A percentile compares a stretch with the other conserved stretches of the same genome.
These are phyloP conservation scores for Arion vulgaris DNA, from an alignment of 1,140 invertebrate species.

Conservation along the genomic window DNA sequence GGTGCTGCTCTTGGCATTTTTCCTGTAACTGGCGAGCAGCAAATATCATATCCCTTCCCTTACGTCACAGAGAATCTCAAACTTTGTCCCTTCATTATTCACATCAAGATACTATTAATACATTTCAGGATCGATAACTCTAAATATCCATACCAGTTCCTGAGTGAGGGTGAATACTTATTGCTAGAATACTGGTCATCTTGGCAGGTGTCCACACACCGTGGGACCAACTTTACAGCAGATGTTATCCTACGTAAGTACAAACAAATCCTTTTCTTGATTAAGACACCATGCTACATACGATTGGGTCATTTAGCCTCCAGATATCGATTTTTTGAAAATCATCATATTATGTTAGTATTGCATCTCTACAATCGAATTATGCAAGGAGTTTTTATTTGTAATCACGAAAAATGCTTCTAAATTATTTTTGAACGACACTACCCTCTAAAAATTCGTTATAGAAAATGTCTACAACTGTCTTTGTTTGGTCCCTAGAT, in stretches of 20 bases:
- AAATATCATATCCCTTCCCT: not conserved
- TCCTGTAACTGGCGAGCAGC: no score
- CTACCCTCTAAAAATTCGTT: no score
- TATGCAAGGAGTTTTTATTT: no score
- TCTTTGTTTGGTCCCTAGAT: no score
- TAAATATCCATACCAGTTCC: not conserved
- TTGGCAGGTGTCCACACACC: not conserved
- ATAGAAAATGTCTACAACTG: no score
- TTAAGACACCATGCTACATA: not conserved
- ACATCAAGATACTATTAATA: not conserved
- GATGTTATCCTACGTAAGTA: slow-evolving; percentile 12
- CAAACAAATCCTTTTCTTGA: not conserved
- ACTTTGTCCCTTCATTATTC: not conserved
- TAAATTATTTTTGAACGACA: no score
- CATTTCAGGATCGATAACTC: not conserved
- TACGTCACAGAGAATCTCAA: not conserved
- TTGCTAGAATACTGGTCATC: slow-evolving; percentile 1
- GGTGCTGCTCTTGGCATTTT: no score
- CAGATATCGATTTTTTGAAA: not conserved
- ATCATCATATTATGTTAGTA: not conserved
- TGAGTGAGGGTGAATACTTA: not conserved
- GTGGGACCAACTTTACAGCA: not conserved
- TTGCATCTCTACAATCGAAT: no score
- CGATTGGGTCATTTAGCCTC: no score
- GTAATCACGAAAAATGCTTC: no score